These are phyloP conservation scores for Mimumesa dahlbomi DNA, from an alignment of 2,888 invertebrate genomes.

Conservation along the genomic window DNA sequence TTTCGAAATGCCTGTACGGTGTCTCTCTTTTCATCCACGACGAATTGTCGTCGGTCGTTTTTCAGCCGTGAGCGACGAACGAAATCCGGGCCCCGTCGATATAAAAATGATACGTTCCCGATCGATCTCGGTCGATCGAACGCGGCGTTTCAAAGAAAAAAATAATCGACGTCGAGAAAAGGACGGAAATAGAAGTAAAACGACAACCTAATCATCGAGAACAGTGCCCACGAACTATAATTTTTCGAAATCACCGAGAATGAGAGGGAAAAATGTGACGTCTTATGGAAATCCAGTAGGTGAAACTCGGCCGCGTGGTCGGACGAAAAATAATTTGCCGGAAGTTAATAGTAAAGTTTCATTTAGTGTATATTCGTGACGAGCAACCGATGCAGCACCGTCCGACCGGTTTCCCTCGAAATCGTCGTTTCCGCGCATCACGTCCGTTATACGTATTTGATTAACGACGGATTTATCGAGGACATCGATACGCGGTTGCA, in stretches of 20 bases:
- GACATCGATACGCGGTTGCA: slow-evolving; percentile 25
- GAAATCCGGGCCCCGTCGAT: background rate
- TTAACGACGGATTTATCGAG: slow-evolving; percentile 32
- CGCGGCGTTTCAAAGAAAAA: no score
- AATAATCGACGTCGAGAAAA: no score
- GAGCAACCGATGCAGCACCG: slow-evolving; percentile 5
- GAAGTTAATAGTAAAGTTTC: no score
- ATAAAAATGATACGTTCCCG: background rate
- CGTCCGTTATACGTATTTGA: slow-evolving; percentile 29
- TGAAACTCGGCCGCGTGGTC: no score
- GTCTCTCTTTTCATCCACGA: slow-evolving; percentile 1
- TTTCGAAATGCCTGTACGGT: slow-evolving; percentile 18
- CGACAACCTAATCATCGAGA: no score
- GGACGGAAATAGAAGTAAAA: no score
- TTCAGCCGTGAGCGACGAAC: background rate
- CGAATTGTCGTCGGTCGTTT: background rate
- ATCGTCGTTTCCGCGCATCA: slow-evolving; percentile 31
- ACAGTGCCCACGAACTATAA: no score
- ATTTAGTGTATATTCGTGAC: no score
- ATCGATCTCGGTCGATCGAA: background rate
- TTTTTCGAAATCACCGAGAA: no score
- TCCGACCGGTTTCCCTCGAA: slow-evolving; percentile 42
- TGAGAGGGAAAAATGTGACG: no score
- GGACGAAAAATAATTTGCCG: no score
- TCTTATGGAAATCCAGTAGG: no score